A percentile compares a stretch with the other conserved stretches of the same genome.
phyloP scores from a whole-genome alignment of 1,140 invertebrate genomes.

The Homarus americanus region DNA sequence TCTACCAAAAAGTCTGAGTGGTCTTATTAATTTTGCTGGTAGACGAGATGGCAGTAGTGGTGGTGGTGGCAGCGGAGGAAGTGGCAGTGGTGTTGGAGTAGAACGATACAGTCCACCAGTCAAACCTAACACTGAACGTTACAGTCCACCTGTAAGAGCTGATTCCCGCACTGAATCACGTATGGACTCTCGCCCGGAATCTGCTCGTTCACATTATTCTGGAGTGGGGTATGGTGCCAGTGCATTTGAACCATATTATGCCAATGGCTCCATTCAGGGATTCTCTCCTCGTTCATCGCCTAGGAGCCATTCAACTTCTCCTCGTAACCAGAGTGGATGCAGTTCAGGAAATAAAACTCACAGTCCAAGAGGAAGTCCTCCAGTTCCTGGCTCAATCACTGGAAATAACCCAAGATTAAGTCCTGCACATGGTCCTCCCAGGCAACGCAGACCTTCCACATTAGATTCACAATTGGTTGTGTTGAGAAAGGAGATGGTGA shows the following conservation, averaged over 20 bases:
- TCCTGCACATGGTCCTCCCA: constrained; percentile 60
- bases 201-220: constrained; percentile 66
- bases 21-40: constrained; percentile 66
- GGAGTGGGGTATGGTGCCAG: constrained; percentile 67
- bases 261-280: constrained; percentile 61
- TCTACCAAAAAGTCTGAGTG: constrained; percentile 70
- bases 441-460: constrained; percentile 67
- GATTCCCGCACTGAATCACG: constrained; percentile 72
- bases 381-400: constrained; percentile 68
- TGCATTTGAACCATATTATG: constrained; percentile 74
- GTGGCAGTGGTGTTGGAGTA: constrained; percentile 1
- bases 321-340: constrained; percentile 55
- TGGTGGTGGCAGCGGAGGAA: constrained; percentile 3
- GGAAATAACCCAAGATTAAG: constrained; percentile 62
- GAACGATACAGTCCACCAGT: constrained; percentile 71
- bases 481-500: constrained; percentile 77
- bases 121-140: constrained; percentile 61
- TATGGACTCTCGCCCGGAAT: constrained; percentile 66
- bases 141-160: constrained; percentile 72
- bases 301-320: constrained; percentile 61
- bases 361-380: constrained; percentile 65
- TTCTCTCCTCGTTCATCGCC: constrained; percentile 67
- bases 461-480: constrained; percentile 76
- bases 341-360: constrained; percentile 40
- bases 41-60: constrained; percentile 30